phyloP scores from a whole-genome alignment of 1,140 invertebrate genomes.

The Halyomorpha halys region DNA sequence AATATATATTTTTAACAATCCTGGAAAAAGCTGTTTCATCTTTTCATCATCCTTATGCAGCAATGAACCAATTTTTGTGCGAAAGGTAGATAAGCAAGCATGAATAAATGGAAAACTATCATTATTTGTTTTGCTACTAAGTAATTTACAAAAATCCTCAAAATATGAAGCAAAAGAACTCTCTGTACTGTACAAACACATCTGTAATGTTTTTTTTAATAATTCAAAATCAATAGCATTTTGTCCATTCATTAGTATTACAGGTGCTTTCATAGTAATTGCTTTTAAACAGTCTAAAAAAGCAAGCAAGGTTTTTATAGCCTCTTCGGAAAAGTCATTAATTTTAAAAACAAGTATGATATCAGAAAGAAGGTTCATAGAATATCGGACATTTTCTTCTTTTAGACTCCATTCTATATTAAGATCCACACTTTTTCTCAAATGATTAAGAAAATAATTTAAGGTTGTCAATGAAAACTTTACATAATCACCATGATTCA shows the following conservation, averaged over 20 bases:
- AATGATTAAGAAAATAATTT: not conserved
- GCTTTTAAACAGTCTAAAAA: too few species aligned
- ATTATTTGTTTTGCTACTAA: not conserved
- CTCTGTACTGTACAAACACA: not conserved
- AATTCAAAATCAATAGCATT: not conserved
- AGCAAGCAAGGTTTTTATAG: too few species aligned
- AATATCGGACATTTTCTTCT: not conserved
- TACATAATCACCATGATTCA: too few species aligned
- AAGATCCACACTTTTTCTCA: not conserved
- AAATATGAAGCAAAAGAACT: not conserved
- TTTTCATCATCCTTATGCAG: not conserved
- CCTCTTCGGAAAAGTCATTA: not conserved
- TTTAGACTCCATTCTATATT: not conserved
- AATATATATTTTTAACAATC: not conserved
- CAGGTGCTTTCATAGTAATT: not conserved
- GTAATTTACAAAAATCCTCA: not conserved
- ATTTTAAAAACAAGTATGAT: not conserved
- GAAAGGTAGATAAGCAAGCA: not conserved
- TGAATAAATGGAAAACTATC: not conserved
- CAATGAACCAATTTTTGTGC: not conserved
- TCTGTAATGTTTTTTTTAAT: not conserved
- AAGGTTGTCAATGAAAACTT: not conserved
- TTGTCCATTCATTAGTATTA: not conserved
- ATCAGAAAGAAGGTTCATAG: not conserved
- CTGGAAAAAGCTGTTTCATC: not conserved